These are phyloP conservation scores for Mayetiola destructor DNA, from an alignment of 2,888 invertebrate genomes.

Conservation along the genomic window DNA sequence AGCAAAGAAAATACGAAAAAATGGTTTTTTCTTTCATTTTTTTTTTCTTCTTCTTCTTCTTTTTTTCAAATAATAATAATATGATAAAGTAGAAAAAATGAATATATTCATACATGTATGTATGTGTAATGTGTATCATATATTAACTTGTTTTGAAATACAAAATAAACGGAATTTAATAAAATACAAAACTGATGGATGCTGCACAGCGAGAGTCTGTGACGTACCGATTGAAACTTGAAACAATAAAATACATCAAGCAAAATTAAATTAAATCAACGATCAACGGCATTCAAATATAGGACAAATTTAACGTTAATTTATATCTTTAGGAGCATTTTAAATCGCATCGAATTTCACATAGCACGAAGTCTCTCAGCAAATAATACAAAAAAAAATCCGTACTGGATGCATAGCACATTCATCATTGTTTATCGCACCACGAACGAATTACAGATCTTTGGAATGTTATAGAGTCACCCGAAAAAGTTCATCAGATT, in stretches of 20 bases:
- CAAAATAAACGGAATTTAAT: conserved; percentile 9
- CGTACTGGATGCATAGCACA: not conserved
- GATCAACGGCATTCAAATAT: not conserved
- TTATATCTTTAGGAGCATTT: conserved; percentile 7
- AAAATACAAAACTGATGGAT: not conserved
- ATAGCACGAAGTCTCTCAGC: not conserved
- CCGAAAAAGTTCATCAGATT: not conserved
- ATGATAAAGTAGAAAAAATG: not conserved
- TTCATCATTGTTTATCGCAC: not conserved
- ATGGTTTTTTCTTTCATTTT: too few species aligned
- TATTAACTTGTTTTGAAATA: conserved; percentile 8
- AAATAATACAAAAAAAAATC: not conserved
- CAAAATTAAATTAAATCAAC: not conserved
- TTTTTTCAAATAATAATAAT: too few species aligned
- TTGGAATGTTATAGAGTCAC: too few species aligned
- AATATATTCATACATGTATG: not conserved
- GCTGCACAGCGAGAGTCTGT: too few species aligned
- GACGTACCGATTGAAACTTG: too few species aligned
- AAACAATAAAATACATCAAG: not conserved
- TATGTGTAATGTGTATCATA: conserved; percentile 9
- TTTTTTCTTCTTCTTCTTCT: too few species aligned
- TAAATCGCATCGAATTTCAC: conserved; percentile 1
- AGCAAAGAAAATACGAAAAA: too few species aligned
- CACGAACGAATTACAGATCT: not conserved
- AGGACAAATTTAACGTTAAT: conserved; percentile 1